Base-by-base conservation (phyloP, 2,113 vertebrate genomes). In the Cacatua alba region DNA sequence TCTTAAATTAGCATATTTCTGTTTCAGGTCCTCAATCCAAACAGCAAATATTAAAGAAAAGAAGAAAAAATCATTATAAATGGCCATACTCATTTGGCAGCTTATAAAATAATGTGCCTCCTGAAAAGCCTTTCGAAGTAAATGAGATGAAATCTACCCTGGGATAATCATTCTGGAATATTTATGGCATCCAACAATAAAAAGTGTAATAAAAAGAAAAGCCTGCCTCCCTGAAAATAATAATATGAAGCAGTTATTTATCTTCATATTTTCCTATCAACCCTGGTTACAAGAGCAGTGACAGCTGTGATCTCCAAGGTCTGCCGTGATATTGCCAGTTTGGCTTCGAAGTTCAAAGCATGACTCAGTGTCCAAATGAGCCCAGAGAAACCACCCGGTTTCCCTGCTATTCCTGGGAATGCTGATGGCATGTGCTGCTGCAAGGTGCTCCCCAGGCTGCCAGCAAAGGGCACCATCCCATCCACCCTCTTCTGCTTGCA, bases 1-100 rank as follows among this genome's bases (percentile, higher is more conserved):
- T 96, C 94, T 97, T 94, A 93, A 96, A 93, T 97, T 97, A 96
- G 63, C 91, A 92, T 95, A 96, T 96, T 97, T 95, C 88, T 94
- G 85, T 95, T 97, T 95, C 84, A 77, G 91, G 94, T 96, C 80
- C 86, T 91, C 85, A 82, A 95, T 96, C 94, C 93, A 96, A 97
- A 95, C 96, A 91, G 72, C 62, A 91, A 90, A 88, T 95, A 95
- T 93, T 97, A 92, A 96, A 94, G 82, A 92, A 93, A 94, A 95
- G 86, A 90, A 81, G 80, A 91, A 95, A 96, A 97, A 94, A 94
- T 95, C 68, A 75, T 94, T 94, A 84, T 65, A 96, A 97, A 96
- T 86, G 92, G 94, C 89, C 85, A 94, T 72, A 94, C 80, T 95
- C 86, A 94, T 97, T 97, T 97, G 94, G 94, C 86, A 96, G 87